These are phyloP conservation scores for Iguana delicatissima DNA, from an alignment of 2,797 vertebrate species.

Conservation along the genomic window DNA sequence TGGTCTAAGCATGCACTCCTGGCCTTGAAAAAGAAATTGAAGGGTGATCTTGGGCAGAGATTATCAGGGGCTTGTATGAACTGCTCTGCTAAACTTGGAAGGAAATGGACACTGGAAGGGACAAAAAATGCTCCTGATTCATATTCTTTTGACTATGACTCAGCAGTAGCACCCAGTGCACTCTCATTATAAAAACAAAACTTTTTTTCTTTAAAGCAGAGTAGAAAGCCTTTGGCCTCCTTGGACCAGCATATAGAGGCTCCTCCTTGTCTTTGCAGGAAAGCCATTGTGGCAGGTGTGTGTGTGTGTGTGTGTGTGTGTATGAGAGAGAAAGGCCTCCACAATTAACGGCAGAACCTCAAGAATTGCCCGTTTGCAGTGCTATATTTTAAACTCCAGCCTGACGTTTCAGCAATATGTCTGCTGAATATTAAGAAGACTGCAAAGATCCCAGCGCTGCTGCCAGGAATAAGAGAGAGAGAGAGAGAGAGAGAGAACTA, in stretches of 20 bases:
- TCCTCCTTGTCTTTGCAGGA: background rate
- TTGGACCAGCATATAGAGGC: background rate
- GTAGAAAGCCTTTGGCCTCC: background rate
- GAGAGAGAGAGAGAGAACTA: background rate
- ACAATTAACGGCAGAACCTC: conserved; percentile 40
- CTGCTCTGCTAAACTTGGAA: background rate
- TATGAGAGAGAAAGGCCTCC: background rate
- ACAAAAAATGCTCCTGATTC: background rate
- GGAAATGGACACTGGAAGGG: background rate
- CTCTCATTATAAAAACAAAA: background rate
- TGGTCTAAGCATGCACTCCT: too few species aligned
- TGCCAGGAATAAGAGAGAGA: background rate
- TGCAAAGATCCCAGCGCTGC: conserved; percentile 46
- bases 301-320: too few species aligned
- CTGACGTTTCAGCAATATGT: conserved; percentile 58
- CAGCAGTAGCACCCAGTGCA: background rate
- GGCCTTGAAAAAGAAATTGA: too few species aligned
- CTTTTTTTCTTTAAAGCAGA: background rate
- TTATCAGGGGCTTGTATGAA: background rate
- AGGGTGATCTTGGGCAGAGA: too few species aligned
- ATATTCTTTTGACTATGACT: background rate
- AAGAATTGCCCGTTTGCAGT: conserved; percentile 9
- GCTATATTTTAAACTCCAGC: conserved; percentile 23
- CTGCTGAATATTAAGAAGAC: conserved; percentile 71
- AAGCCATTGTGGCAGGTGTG: too few species aligned